Percentiles rank a stretch among this genome's conserved stretches.
Conservation (phyloP, 2,888 invertebrate species). For the Hirtodrosophila trivittata region DNA sequence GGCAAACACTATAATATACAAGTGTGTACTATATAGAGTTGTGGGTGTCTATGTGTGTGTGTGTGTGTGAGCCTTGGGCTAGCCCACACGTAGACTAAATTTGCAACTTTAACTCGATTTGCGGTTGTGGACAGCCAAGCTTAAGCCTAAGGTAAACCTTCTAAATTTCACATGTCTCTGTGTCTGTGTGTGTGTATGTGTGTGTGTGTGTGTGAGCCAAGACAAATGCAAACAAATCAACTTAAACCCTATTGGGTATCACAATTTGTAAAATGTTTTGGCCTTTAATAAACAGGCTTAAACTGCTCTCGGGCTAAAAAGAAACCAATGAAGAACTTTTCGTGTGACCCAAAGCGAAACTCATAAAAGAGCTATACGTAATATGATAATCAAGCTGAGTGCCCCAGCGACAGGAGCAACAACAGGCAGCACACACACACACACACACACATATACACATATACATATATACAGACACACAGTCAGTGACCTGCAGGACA, state of each 20-base stretch:
- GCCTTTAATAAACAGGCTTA: constrained; percentile 29
- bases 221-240: constrained; percentile 59
- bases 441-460: constrained; percentile 14
- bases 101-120: constrained; percentile 61
- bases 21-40: constrained; percentile 2
- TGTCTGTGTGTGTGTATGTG: background rate
- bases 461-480: background rate
- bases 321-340: background rate
- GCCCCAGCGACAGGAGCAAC: constrained; percentile 35
- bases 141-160: constrained; percentile 39
- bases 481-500: constrained; percentile 45
- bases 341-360: constrained; percentile 22
- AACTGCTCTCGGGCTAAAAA: constrained; percentile 16
- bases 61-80: constrained; percentile 21
- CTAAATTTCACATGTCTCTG: constrained; percentile 23
- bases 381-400: constrained; percentile 74
- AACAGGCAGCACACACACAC: constrained; percentile 20
- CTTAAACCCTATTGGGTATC: constrained; percentile 28
- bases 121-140: constrained; percentile 41
- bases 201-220: constrained; percentile 17
- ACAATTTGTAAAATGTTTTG: constrained; percentile 30
- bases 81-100: constrained; percentile 20
- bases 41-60: constrained; percentile 14
- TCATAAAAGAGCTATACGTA: constrained; percentile 60
- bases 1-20: constrained; percentile 38